Base-by-base conservation (phyloP, 1,140 invertebrate species). In the Cyclargus thomasi region DNA sequence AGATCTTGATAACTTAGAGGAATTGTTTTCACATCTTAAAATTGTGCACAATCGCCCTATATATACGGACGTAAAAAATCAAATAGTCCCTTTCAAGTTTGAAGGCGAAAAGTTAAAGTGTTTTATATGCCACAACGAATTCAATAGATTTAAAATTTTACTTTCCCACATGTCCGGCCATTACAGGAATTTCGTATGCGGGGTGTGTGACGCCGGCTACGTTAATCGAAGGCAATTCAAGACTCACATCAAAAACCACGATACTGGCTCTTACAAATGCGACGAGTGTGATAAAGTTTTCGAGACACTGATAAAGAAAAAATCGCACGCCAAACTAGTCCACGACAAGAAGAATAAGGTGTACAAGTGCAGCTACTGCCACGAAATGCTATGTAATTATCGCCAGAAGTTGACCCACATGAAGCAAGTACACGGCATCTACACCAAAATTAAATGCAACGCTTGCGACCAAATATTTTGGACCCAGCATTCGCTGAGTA, bases 391-490 rank as follows among this genome's bases (percentile, higher is more conserved):
- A n/a, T 77, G 70, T 17, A 66, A 72, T 21, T 81, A 81, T 39
- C 64, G 71, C 2, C 62, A 71, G 20, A 85, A 80, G 62, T 72
- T 81, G 21, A 67, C 72, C 11, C 86, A 89, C 69, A 65, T 86
- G 39, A 69, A 70, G 0, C 70, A 78, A 29, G 74, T 69, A 0
- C 86, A 89, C 59, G 81, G 80, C 0, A 59, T 70, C 4, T 65
- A 75, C 1, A 74, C 70, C 29, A 71, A 70, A 1, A 68, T 79
- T 0, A 77, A 85, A 67, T 89, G 86, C 39, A 73, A 78, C 16
- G 82, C 80, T 0, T 90, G 85, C 39, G 80, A 82, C 6, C 83
- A 80, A 55, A 75, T 68, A 0, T 91, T 84, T 64, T 69, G 73
- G 0, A 81, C 76, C 64, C 76, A 82, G n/a, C 77, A 72, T 21